Evolutionary conservation across 1,140 invertebrate species (phyloP), one percentile per base, ranked within the genome.

Genomic region (Hypsibius dujardini): DNA sequence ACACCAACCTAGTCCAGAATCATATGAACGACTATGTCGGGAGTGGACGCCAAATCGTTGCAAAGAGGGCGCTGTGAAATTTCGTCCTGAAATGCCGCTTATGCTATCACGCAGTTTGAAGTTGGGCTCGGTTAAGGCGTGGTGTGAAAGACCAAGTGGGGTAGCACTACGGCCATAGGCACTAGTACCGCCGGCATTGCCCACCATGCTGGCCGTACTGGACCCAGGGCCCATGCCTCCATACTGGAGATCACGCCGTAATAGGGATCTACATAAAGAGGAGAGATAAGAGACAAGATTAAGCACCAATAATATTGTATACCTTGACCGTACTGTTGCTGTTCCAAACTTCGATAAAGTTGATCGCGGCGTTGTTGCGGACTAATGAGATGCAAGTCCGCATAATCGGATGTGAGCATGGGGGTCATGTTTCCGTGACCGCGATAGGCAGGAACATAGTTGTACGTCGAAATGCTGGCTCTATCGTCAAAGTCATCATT

Each of bases 111-210:
- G 3, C 12, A 42, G 7, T 3, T 15, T 67, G 42, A 67, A 67
- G 62, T 67, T 67, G 62, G 62, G 62, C 62, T 67, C 62, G 62
- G 62, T 67, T 12, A 42, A 12, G 12, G 62, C 62, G 42, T 67
- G 62, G 12, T 67, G 62, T 3, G 62, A 12, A 12, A 67, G 62
- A 67, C 62, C 62, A 12, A 67, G 12, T 12, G 62, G 62, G 3
- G 42, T 12, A 3, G 62, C 12, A 45, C 12, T 67, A 12, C 62
- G 62, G 62, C 42, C 7, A 42, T 45, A 7, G 62, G 3, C 12
- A 42, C 45, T 15, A 42, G 12, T 12, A 67, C 62, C 45, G 12
- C 62, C 42, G 62, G 50, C 50, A n/a, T n/a, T n/a, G n/a, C 62
- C 62, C 62, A 67, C 62, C 50, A n/a, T 7, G 62, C 12, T 15